Evolutionary conservation across 2,113 vertebrate genomes (phyloP), one percentile per base, ranked within the genome.

Genomic region (Amia ocellicauda): DNA sequence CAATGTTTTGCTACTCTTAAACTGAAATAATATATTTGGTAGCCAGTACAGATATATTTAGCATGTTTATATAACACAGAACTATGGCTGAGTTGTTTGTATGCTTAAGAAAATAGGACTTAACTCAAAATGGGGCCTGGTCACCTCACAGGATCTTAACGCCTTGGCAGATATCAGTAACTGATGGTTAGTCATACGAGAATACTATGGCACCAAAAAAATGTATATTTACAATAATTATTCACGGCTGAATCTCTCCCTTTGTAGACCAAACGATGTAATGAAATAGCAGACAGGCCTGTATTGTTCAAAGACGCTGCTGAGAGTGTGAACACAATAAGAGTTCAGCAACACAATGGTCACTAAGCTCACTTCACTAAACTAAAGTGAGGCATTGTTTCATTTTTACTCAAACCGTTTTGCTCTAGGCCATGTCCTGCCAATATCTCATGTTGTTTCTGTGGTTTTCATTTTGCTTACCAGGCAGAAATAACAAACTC

Each of bases 401-500:
- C n/a, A 14, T 14, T n/a, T 19, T 43, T 20, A 36, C 31, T 11
- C 11, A 17, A 47, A 28, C 53, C 42, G 53, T 36, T 57, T 62
- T 28, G 40, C 63, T 50, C 17, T 4, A 50, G 43, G 50, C 41
- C 14, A 45, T 36, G 20, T 49, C 27, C 60, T n/a, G 7, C 45
- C 53, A 10, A 49, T 27, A 40, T 50, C 40, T 50, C 36, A 20
- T 36, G 16, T n/a, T 19, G 45, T 56, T 53, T 4, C 47, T 54
- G 45, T 58, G 24, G n/a, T 36, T 62, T 43, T 56, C 54, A 51
- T 62, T 49, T 29, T 62, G 36, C 45, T 23, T 52, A 53, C 43
- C 19, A 57, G 47, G 26, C 69, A 57, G 63, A 42, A 52, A 24
- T 36, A 58, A 43, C 40, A 41, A 49, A 58, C 56, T 64, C 40